These are phyloP conservation scores for Amblyornis subalaris DNA, from an alignment of 2,113 vertebrate genomes.

Conservation along the genomic window DNA sequence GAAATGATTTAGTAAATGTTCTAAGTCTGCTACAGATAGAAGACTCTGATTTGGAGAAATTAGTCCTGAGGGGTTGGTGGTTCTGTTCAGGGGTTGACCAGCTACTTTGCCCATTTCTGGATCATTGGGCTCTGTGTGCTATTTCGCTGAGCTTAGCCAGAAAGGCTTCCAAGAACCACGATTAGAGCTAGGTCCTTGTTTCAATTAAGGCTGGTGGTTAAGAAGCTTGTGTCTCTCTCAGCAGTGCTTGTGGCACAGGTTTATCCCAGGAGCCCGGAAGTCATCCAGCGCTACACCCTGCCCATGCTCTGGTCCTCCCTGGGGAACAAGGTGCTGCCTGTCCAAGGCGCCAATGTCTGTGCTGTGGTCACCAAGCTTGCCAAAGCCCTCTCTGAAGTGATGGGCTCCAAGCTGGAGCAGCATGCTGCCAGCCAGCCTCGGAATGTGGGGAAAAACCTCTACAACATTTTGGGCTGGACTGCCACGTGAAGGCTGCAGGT, in stretches of 20 bases:
- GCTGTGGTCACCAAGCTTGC: background rate
- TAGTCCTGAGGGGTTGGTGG: background rate
- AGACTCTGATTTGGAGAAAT: background rate
- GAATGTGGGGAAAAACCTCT: background rate
- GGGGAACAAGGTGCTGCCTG: background rate
- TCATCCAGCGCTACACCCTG: constrained; percentile 17
- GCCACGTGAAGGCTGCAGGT: background rate
- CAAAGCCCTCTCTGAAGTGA: background rate
- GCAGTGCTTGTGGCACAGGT: constrained; percentile 63
- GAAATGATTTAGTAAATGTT: background rate
- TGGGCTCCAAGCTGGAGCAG: background rate
- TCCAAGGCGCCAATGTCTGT: background rate
- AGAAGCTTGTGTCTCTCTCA: background rate
- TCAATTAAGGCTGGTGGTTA: background rate
- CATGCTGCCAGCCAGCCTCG: background rate
- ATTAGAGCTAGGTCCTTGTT: background rate
- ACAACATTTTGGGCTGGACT: background rate
- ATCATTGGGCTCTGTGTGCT: background rate
- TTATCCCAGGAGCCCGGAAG: constrained; percentile 53
- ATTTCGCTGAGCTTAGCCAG: background rate
- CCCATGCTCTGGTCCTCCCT: constrained; percentile 70
- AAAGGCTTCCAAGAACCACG: background rate
- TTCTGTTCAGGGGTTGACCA: background rate
- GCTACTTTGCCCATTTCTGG: background rate
- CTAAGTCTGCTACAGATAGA: background rate